These are phyloP conservation scores for Drosophila ercepeae DNA, from an alignment of 1,140 invertebrate genomes.

Conservation along the genomic window DNA sequence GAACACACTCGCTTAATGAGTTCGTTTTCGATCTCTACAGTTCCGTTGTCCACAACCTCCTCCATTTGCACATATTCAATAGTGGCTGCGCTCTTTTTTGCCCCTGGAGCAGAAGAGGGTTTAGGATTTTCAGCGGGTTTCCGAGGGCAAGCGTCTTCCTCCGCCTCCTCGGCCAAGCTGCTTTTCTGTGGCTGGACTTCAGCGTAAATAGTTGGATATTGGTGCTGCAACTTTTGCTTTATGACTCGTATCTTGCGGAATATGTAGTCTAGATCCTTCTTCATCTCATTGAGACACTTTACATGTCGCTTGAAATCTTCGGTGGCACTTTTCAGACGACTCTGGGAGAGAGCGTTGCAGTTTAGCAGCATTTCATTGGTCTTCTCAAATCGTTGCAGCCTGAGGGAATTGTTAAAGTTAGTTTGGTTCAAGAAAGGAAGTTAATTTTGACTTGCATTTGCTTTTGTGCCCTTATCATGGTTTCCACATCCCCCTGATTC, in stretches of 20 bases:
- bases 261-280: slow-evolving; percentile 89
- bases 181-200: slow-evolving; percentile 85
- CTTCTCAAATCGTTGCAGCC: slow-evolving; percentile 97
- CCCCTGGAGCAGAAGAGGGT: not conserved
- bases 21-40: slow-evolving; percentile 77
- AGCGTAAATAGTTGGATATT: slow-evolving; percentile 94
- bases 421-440: not conserved
- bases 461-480: slow-evolving; percentile 95
- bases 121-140: slow-evolving; percentile 10
- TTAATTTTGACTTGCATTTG: slow-evolving; percentile 89
- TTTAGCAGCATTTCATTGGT: slow-evolving; percentile 99
- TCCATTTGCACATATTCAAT: slow-evolving; percentile 83
- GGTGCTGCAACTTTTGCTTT: slow-evolving; percentile 91
- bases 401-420: slow-evolving; percentile 75
- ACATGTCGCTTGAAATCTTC: slow-evolving; percentile 96
- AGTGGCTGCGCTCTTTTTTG: slow-evolving; percentile 60
- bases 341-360: slow-evolving; percentile 94
- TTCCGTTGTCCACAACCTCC: slow-evolving; percentile 77
- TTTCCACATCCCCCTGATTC: slow-evolving; percentile 95
- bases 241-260: slow-evolving; percentile 89
- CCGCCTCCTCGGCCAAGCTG: slow-evolving; percentile 86
- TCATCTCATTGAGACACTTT: slow-evolving; percentile 89
- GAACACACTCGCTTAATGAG: slow-evolving; percentile 79
- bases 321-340: slow-evolving; percentile 91
- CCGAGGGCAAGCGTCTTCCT: slow-evolving; percentile 81